Conservation (phyloP, 2,797 vertebrate species). For the Lerista edwardsae region DNA sequence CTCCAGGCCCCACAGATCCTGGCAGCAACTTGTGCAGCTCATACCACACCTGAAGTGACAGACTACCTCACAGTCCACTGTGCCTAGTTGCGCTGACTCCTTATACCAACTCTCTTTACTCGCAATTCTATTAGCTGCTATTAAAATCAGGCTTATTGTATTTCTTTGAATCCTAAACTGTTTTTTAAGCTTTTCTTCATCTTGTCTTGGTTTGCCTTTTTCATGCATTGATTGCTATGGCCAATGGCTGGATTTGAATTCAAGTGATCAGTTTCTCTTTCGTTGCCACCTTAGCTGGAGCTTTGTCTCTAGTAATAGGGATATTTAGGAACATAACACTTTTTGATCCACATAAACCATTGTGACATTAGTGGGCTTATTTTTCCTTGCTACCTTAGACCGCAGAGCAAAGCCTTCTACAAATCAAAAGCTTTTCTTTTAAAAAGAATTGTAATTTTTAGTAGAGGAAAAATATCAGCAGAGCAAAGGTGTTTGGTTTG, state of each 20-base stretch:
- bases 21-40: neutral
- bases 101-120: constrained; percentile 27
- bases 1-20: too few relatives aligned
- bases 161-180: too few relatives aligned
- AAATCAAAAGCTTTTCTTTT: constrained; percentile 7
- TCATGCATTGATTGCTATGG: too few relatives aligned
- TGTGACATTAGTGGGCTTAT: constrained; percentile 25
- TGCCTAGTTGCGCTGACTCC: constrained; percentile 32
- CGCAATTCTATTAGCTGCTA: too few relatives aligned
- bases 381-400: constrained; percentile 28
- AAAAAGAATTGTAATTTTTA: neutral
- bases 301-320: constrained; percentile 39
- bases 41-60: neutral
- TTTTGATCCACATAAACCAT: neutral
- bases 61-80: neutral
- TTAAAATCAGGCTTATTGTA: too few relatives aligned
- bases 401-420: constrained; percentile 5
- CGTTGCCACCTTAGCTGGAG: constrained; percentile 51
- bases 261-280: too few relatives aligned
- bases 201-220: too few relatives aligned
- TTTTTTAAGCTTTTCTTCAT: too few relatives aligned
- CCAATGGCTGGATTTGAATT: too few relatives aligned
- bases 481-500: constrained; percentile 28
- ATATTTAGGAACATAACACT: constrained; percentile 9
- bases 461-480: neutral